Conservation (phyloP, 2,113 vertebrate genomes). For the Phrynosoma blainvillii region DNA sequence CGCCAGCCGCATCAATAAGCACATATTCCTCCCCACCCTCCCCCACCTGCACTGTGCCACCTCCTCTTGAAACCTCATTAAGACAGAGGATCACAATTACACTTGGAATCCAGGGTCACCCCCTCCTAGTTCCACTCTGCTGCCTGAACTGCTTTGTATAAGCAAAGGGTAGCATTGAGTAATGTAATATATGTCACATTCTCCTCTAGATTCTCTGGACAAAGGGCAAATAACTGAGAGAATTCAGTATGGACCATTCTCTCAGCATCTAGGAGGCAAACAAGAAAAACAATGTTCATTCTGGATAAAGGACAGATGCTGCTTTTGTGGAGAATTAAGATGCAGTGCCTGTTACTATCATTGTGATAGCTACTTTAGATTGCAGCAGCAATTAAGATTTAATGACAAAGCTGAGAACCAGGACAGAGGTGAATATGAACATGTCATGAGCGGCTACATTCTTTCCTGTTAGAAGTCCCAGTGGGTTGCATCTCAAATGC, state of each 20-base stretch:
- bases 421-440: conserved; percentile 13
- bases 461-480: conserved; percentile 1
- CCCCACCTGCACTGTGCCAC: conserved; percentile 35
- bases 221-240: conserved; percentile 44
- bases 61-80: conserved; percentile 76
- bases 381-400: conserved; percentile 10
- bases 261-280: conserved; percentile 49
- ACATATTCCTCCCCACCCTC: conserved; percentile 49
- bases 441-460: conserved; percentile 6
- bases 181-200: conserved; percentile 4
- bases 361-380: conserved; percentile 8
- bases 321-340: background rate
- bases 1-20: conserved; percentile 56
- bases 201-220: background rate
- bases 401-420: conserved; percentile 8
- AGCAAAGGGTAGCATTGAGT: conserved; percentile 43
- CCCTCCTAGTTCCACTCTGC: conserved; percentile 48
- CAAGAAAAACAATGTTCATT: background rate
- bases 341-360: background rate
- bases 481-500: background rate
- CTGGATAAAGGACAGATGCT: background rate
- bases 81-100: conserved; percentile 73
- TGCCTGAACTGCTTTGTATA: conserved; percentile 32
- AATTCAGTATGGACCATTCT: conserved; percentile 30
- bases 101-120: conserved; percentile 63